Base-by-base conservation (phyloP, 2,797 vertebrate species). In the Yasuhikotakia modesta region DNA sequence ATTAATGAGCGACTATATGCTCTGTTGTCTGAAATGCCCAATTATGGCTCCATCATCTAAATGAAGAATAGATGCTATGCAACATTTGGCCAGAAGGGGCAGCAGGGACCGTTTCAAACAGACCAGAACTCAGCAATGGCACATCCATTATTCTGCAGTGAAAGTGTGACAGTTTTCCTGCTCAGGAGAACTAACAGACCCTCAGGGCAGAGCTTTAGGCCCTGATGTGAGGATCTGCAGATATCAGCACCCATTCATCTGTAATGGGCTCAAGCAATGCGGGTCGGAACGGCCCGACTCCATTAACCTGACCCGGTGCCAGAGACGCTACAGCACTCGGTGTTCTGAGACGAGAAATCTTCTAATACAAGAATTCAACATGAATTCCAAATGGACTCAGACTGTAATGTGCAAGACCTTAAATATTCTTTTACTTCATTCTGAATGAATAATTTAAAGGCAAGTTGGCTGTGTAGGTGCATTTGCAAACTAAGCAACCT, bases 111-210 rank as follows among this genome's bases (percentile, higher is more conserved):
- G 76, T 46, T 67, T 7, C 8, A 69, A 82, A 84, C 69, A 64
- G 71, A 80, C 85, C 80, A 85, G 84, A 83, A 85, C 88, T 92
- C 90, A 92, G 89, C 85, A 87, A 71, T 50, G 64, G 88, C 83
- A 48, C 70, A 89, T 88, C 70, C 63, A 48, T 72, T 87, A 87
- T 91, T 93, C 93, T 92, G 92, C 92, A 94, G 92, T 90, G 90
- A 89, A 90, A 93, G 92, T 92, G 92, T 88, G 89, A 92, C 92
- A 92, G 91, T 92, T 90, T 90, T 87, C 87, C 86, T 81, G 87
- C 88, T 69, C 85, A 90, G 87, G 90, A 92, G 24, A 61, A 61
- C 90, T 87, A 84, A 81, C 66, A 85, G 86, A 85, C 89, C 88
- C 85, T 86, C 81, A 76, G 80, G 82, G 88, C 73, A 70, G 85